These are phyloP conservation scores for Orchesella flavescens DNA, from an alignment of 2,888 invertebrate species.

Conservation along the genomic window DNA sequence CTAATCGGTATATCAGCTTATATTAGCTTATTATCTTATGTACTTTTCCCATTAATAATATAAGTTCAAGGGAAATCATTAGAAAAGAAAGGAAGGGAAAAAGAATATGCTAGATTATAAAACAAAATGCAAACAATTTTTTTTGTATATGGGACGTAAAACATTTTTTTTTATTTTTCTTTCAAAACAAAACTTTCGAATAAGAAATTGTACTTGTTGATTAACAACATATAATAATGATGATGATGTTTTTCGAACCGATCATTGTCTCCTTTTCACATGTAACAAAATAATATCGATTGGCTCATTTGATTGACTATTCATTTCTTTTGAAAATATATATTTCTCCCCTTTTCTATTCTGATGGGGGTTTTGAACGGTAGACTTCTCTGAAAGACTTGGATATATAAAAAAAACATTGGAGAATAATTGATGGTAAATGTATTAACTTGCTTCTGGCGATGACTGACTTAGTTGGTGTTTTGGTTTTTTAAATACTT, in stretches of 20 bases:
- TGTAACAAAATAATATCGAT: not conserved
- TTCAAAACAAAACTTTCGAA: slow-evolving; percentile 23
- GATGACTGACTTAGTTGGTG: slow-evolving; percentile 30
- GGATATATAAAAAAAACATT: not conserved
- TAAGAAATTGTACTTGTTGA: not conserved
- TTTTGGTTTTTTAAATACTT: not conserved
- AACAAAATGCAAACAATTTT: slow-evolving; percentile 2
- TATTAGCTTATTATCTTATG: too few species aligned
- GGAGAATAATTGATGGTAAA: slow-evolving; percentile 2
- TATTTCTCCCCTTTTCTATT: too few species aligned
- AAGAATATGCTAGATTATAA: not conserved
- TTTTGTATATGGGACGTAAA: not conserved
- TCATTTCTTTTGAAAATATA: not conserved
- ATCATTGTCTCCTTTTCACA: not conserved
- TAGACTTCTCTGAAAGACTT: not conserved
- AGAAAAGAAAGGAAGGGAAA: not conserved
- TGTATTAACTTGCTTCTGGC: not conserved
- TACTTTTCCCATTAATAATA: not conserved
- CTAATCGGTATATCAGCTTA: too few species aligned
- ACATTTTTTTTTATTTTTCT: slow-evolving; percentile 13
- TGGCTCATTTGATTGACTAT: slow-evolving; percentile 4
- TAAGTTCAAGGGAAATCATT: not conserved
- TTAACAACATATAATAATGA: not conserved
- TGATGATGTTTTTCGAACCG: not conserved
- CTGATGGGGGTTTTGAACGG: too few species aligned